Evolutionary conservation across 2,797 vertebrate species (phyloP).

Genomic region (Chrysocyon brachyurus): DNA sequence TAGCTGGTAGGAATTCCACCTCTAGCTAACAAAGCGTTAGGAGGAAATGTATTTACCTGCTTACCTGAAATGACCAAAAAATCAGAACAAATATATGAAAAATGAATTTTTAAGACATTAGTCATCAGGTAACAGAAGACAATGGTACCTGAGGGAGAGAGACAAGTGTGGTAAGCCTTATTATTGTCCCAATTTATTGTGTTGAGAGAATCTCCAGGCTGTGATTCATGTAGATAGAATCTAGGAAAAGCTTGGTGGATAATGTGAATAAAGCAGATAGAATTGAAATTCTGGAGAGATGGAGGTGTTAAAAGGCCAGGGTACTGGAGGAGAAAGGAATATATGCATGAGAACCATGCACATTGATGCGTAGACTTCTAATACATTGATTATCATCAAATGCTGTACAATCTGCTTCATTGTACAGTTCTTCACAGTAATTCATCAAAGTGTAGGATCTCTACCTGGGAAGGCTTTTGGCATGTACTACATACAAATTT

Average conservation of each 20-base stretch:
- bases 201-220: neutral
- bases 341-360: neutral
- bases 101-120: neutral
- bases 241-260: neutral
- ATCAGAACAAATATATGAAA: neutral
- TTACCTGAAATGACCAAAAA: neutral
- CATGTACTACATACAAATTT: fast-evolving
- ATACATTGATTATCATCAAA: neutral
- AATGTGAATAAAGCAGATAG: neutral
- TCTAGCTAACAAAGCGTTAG: neutral
- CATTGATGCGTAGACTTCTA: neutral
- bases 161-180: neutral
- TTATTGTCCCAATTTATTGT: neutral
- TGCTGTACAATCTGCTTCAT: neutral
- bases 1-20: neutral
- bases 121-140: neutral
- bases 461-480: neutral
- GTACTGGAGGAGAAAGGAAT: neutral
- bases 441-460: neutral
- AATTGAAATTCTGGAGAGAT: neutral
- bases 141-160: neutral
- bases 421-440: neutral
- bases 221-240: neutral
- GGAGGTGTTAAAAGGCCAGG: neutral
- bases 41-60: neutral